Base-by-base conservation (phyloP, 2,888 invertebrate species). In the Cancer borealis region DNA sequence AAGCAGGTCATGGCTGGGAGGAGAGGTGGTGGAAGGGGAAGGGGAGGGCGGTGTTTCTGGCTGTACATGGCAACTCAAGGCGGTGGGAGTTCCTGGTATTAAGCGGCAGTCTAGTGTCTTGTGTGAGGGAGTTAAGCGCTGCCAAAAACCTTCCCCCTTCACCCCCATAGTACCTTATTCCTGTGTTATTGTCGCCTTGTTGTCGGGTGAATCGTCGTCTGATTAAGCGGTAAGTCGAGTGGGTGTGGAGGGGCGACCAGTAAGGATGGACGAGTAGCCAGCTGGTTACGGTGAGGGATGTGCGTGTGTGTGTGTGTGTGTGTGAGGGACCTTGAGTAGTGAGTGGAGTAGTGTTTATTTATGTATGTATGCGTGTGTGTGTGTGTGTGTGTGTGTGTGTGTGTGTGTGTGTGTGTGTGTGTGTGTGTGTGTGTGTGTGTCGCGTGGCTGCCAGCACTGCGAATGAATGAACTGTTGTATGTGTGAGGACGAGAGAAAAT, bases 21-120 rank as follows among this genome's bases (percentile, higher is more conserved):
- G 66, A n/a, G 66, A n/a, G 21, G 66, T 21, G 4, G 21, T 5
- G 66, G 66, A 66, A 21, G 66, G 66, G 4, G 66, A 66, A 6
- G 21, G 66, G 66, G n/a, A n/a, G 21, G 66, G 66, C n/a, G n/a
- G 66, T 66, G 66, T 66, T 66, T 66, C 66, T 66, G n/a, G 66
- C 66, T 66, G 66, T 66, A 66, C 66, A 66, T 66, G 66, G 66
- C 66, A 66, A 66, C 66, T 66, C 66, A 66, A 66, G 66, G n/a
- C 66, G 21, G 66, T 66, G 66, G 6, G n/a, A 66, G 66, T 66
- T 66, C 66, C 66, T 66, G 66, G 66, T 66, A 66, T 66, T 66
- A n/a, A 66, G 66, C 66, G 6, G 66, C 66, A 66, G 66, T 66
- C 66, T 66, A 6, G 66, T 66, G 66, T 66, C 66, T 66, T 66